Conservation (phyloP, 2,113 vertebrate genomes). For the Hirundichthys speculiger region DNA sequence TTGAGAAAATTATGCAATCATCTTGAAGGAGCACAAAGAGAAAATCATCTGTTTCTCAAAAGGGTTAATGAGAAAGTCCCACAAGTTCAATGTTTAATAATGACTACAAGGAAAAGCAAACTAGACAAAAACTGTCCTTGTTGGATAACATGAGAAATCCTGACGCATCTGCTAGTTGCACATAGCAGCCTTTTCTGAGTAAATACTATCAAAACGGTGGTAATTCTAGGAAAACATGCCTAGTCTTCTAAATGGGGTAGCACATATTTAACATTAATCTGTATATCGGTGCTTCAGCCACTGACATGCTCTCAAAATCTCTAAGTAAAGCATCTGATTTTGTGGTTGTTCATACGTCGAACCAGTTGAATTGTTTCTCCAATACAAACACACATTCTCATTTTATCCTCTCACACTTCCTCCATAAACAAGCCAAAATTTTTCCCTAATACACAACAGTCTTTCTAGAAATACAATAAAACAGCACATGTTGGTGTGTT, state of each 20-base stretch:
- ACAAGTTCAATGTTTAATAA: conserved; percentile 4
- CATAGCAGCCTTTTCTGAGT: no score
- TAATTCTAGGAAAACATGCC: no score
- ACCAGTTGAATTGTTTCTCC: not conserved
- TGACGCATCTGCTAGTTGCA: no score
- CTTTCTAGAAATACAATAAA: not conserved
- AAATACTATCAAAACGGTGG: no score
- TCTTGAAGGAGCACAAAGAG: conserved; percentile 4
- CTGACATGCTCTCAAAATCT: not conserved
- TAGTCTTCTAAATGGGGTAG: not conserved
- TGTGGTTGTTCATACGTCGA: not conserved
- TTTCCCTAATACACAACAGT: not conserved
- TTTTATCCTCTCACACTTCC: no score
- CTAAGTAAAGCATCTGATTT: no score
- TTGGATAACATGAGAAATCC: no score
- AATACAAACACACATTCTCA: not conserved
- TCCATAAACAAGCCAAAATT: no score
- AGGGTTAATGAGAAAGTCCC: conserved; percentile 9
- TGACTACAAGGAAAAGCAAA: no score
- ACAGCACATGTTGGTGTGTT: not conserved
- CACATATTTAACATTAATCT: not conserved
- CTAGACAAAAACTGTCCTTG: no score
- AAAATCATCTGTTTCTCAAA: conserved; percentile 6
- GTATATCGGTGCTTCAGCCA: not conserved
- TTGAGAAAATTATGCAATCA: conserved; percentile 39